phyloP scores from a whole-genome alignment of 2,888 invertebrate species.

The Caenorhabditis angaria region DNA sequence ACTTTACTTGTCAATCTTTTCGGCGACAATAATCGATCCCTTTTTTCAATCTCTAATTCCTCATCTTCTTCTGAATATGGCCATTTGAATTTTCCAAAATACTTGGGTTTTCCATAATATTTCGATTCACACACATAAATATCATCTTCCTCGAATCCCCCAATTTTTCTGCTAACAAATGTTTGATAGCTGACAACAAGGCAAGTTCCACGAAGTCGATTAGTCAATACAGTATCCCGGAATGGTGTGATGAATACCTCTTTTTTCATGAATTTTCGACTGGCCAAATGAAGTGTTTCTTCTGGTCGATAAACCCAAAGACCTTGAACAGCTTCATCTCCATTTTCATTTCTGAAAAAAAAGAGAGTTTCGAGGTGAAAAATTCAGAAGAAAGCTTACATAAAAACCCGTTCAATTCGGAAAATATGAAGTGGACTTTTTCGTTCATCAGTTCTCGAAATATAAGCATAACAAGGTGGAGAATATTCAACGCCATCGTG shows the following conservation, averaged over 20 bases:
- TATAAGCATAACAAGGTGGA: conserved; percentile 91
- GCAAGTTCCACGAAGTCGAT: conserved; percentile 87
- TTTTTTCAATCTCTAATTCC: conserved; percentile 78
- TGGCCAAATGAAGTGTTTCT: conserved; percentile 94
- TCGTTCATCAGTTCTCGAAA: conserved; percentile 74
- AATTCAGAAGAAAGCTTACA: conserved; percentile 74
- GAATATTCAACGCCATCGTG: conserved; percentile 82
- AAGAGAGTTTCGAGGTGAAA: neutral
- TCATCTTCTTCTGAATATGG: conserved; percentile 71
- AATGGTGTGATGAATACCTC: conserved; percentile 90
- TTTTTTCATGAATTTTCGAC: conserved; percentile 92
- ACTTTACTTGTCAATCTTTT: conserved; percentile 10
- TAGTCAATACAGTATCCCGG: conserved; percentile 84
- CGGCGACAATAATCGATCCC: conserved; percentile 75
- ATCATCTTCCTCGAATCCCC: conserved; percentile 77
- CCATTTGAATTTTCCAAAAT: conserved; percentile 87
- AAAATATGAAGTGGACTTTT: conserved; percentile 83
- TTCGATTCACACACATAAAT: conserved; percentile 96
- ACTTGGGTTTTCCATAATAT: conserved; percentile 85
- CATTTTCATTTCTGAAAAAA: conserved; percentile 49
- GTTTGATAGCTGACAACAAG: conserved; percentile 79
- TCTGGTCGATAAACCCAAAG: conserved; percentile 89
- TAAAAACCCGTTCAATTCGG: conserved; percentile 88
- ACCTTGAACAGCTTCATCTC: conserved; percentile 79
- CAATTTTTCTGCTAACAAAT: conserved; percentile 92